A percentile compares a stretch with the other conserved stretches of the same genome.
These are phyloP conservation scores for Metopolophium dirhodum DNA, from an alignment of 1,140 invertebrate species.

Conservation along the genomic window DNA sequence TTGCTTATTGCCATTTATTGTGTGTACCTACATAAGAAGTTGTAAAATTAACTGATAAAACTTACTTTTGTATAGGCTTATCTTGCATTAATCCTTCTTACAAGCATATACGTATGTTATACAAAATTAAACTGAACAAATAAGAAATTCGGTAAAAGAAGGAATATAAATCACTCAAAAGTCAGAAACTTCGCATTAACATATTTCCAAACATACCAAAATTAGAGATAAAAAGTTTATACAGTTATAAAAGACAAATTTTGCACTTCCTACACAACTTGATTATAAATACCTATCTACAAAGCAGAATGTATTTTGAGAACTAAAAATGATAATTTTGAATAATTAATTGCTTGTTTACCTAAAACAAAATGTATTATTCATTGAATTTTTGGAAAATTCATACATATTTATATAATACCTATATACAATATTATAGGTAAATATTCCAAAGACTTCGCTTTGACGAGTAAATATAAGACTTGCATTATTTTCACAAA, in stretches of 20 bases:
- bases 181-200: conserved; percentile 18
- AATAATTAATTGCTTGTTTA: conserved; percentile 12
- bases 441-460: background rate
- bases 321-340: background rate
- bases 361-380: conserved; percentile 14
- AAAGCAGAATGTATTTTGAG: background rate
- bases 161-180: background rate
- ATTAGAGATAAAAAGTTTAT: conserved; percentile 2
- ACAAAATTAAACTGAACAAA: background rate
- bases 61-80: background rate
- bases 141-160: background rate
- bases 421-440: background rate
- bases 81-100: background rate
- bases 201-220: background rate
- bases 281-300: background rate
- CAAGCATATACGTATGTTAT: background rate
- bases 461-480: background rate
- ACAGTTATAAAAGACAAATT: background rate
- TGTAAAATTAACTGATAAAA: background rate
- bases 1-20: background rate
- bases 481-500: background rate
- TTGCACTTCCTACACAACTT: background rate
- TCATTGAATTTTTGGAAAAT: conserved; percentile 1
- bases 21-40: background rate
- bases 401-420: conserved; percentile 11